phyloP scores from a whole-genome alignment of 2,113 vertebrate species.

The Mellivora capensis region DNA sequence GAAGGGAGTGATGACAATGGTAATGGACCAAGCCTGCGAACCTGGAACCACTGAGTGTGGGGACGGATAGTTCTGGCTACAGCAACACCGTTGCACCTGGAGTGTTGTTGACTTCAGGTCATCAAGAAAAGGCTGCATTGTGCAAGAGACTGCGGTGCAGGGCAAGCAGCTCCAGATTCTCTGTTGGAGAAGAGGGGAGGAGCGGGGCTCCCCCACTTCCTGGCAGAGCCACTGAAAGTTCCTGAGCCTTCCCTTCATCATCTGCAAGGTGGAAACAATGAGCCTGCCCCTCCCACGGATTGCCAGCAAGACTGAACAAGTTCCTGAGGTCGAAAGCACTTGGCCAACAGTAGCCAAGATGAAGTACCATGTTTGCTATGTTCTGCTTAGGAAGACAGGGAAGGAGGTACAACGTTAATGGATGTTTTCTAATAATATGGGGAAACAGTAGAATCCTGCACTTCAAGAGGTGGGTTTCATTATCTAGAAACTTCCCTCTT shows the following conservation, averaged over 20 bases:
- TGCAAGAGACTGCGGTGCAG: not conserved
- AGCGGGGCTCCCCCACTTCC: not conserved
- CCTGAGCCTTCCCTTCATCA: not conserved
- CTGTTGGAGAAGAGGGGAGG: not conserved
- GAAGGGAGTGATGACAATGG: not conserved
- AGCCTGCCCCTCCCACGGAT: not conserved
- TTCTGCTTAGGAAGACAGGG: not conserved
- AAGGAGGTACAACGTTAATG: not conserved
- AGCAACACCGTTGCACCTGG: rapidly evolving
- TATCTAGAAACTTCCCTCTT: not conserved
- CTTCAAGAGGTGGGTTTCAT: not conserved
- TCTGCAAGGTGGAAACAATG: not conserved
- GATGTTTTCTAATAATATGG: not conserved
- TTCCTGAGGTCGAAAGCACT: not conserved
- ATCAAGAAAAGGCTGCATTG: not conserved
- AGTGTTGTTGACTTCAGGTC: not conserved
- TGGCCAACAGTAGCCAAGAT: not conserved
- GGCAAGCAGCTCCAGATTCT: not conserved
- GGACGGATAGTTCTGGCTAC: not conserved
- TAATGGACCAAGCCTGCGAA: rapidly evolving
- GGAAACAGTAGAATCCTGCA: not conserved
- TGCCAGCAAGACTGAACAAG: not conserved
- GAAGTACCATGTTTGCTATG: not conserved
- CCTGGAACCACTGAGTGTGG: not conserved
- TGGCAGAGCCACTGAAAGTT: not conserved